Evolutionary conservation across 1,140 invertebrate genomes (phyloP).

Genomic region (Philotrypesis tridentata): DNA sequence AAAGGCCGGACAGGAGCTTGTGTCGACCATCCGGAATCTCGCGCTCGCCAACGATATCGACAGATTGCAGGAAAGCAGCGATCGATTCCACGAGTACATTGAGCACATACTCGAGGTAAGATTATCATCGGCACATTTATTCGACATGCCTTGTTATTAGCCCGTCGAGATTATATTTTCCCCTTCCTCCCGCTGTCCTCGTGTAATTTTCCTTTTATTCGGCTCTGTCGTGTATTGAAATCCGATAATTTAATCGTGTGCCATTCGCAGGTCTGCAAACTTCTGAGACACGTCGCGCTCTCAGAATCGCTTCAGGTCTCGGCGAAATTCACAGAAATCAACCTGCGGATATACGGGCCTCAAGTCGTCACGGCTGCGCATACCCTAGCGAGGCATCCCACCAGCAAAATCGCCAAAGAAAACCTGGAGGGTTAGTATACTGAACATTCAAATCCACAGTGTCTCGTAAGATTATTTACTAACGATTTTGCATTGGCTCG

Average conservation of each 20-base stretch:
- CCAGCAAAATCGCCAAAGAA: slow-evolving; percentile 96
- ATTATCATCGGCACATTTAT: slow-evolving; percentile 2
- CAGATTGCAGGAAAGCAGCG: slow-evolving; percentile 85
- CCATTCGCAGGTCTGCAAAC: slow-evolving; percentile 89
- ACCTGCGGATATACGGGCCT: slow-evolving; percentile 93
- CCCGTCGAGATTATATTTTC: no score
- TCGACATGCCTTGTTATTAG: neutral
- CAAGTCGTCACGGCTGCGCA: slow-evolving; percentile 95
- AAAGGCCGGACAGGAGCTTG: slow-evolving; percentile 82
- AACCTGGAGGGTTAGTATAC: slow-evolving; percentile 86
- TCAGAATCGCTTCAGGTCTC: slow-evolving; percentile 96
- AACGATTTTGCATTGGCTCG: slow-evolving; percentile 44
- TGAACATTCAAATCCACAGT: no score
- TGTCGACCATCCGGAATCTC: slow-evolving; percentile 84
- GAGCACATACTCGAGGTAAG: slow-evolving; percentile 93
- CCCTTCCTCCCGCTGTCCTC: no score
- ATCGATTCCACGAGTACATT: slow-evolving; percentile 91
- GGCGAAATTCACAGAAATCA: slow-evolving; percentile 96
- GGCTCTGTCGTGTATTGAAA: neutral
- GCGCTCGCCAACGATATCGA: slow-evolving; percentile 87
- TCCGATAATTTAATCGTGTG: neutral
- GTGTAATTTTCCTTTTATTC: neutral
- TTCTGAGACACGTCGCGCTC: slow-evolving; percentile 94
- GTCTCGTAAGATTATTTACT: no score
- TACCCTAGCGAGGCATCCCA: slow-evolving; percentile 92